phyloP scores from a whole-genome alignment of 2,888 invertebrate species.

The Reticulitermes lucifugus region DNA sequence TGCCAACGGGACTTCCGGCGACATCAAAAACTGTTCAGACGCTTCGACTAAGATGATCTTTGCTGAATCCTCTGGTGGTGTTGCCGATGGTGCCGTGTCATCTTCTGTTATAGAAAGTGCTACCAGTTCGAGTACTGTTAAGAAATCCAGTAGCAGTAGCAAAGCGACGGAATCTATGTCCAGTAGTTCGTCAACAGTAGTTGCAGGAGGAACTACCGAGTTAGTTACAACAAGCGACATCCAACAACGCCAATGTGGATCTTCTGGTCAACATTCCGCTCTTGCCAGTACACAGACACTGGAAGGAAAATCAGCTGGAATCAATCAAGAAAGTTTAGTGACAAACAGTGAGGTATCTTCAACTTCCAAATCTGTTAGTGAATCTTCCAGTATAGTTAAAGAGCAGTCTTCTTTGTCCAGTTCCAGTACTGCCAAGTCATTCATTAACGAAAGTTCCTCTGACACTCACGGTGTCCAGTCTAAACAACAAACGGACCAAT shows the following conservation, averaged over 20 bases:
- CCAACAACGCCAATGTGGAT: conserved; percentile 4
- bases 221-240: background rate
- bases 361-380: background rate
- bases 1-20: conserved; percentile 2
- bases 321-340: background rate
- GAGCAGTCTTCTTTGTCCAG: background rate
- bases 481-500: background rate
- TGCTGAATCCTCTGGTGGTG: background rate
- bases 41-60: background rate
- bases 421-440: background rate
- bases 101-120: conserved; percentile 30
- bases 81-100: conserved; percentile 1
- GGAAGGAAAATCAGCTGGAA: background rate
- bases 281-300: background rate
- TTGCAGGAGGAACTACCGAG: conserved; percentile 20
- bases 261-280: background rate
- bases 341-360: conserved; percentile 16
- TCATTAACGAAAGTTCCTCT: background rate
- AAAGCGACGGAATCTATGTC: conserved; percentile 25
- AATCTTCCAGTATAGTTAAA: conserved; percentile 34
- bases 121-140: conserved; percentile 30
- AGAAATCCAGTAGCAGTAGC: conserved; percentile 39
- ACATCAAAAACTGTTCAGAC: background rate
- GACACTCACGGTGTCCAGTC: background rate
- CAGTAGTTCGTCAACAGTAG: conserved; percentile 2